phyloP scores from a whole-genome alignment of 2,113 vertebrate species.

The Suncus etruscus region DNA sequence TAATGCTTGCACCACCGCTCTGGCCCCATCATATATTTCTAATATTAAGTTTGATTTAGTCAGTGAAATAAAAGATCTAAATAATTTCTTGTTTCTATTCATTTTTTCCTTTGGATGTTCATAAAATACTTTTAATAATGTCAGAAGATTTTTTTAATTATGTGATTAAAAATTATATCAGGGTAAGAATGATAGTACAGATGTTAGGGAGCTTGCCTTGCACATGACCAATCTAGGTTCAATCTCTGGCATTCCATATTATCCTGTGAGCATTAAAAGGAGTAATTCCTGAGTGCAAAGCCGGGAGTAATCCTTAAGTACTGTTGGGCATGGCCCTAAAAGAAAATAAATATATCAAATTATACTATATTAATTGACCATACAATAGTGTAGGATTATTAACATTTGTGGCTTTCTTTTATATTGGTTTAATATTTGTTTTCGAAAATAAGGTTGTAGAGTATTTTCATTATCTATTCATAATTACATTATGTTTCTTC shows the following conservation, averaged over 20 bases:
- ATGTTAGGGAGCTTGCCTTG: too few relatives aligned
- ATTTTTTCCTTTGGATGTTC: neutral
- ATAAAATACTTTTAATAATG: neutral
- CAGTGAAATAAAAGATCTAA: slow-evolving; percentile 3
- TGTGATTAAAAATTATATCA: too few relatives aligned
- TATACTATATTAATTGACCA: neutral
- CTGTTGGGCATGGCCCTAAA: too few relatives aligned
- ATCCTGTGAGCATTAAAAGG: too few relatives aligned
- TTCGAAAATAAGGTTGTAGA: neutral
- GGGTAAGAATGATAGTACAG: too few relatives aligned
- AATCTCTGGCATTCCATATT: too few relatives aligned
- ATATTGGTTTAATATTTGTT: neutral
- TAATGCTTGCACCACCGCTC: too few relatives aligned
- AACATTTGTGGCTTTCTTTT: neutral
- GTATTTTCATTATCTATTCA: neutral
- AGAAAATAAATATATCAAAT: neutral
- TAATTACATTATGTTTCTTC: slow-evolving; percentile 5
- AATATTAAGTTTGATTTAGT: slow-evolving; percentile 24
- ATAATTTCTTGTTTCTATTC: neutral
- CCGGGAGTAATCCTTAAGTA: too few relatives aligned
- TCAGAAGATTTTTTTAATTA: too few relatives aligned
- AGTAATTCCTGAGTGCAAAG: too few relatives aligned
- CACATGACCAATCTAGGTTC: too few relatives aligned
- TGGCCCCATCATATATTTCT: neutral
- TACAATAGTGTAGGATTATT: neutral